Conservation (phyloP, 1,140 invertebrate species). For the Bombyx mori region ASM3026992v2 NC_085116.1:9942501-9943000, state of each 20-base stretch:
- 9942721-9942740: conserved; percentile 91
- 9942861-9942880: conserved; percentile 56
- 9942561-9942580: conserved; percentile 86
- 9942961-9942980: conserved; percentile 26
- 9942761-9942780: conserved; percentile 90
- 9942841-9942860: conserved; percentile 13
- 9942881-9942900: conserved; percentile 54
- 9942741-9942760: conserved; percentile 91
- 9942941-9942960: conserved; percentile 65
- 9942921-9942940: conserved; percentile 70
- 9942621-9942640: conserved; percentile 91
- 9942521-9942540: conserved; percentile 65
- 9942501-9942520: conserved; percentile 67
- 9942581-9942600: conserved; percentile 94
- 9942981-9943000: conserved; percentile 57
- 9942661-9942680: conserved; percentile 77
- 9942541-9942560: conserved; percentile 77
- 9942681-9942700: conserved; percentile 75
- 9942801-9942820: conserved; percentile 69
- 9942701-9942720: conserved; percentile 88
- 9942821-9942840: conserved; percentile 48
- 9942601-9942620: conserved; percentile 92
- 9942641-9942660: conserved; percentile 90
- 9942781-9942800: conserved; percentile 86
- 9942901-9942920: conserved; percentile 70